Percentiles rank a stretch among this genome's conserved stretches.
Conservation (phyloP, 2,113 vertebrate genomes). For the Larimichthys polyactis region DNA sequence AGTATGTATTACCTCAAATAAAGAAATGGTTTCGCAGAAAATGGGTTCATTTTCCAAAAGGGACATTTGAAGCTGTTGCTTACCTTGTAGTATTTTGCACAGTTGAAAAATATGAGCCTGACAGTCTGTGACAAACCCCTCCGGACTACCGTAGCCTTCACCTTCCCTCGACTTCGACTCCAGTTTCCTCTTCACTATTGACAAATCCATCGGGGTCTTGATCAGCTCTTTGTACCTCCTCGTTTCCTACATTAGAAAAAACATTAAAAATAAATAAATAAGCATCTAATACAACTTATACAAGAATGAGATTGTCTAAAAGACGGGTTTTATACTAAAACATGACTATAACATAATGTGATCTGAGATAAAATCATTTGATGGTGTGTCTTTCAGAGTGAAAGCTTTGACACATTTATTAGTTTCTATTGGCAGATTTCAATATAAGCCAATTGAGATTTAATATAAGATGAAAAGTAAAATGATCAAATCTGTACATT, state of each 20-base stretch:
- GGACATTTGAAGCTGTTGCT: neutral
- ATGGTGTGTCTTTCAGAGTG: neutral
- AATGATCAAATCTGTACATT: neutral
- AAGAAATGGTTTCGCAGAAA: neutral
- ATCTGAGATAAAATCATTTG: no score
- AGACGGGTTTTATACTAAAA: neutral
- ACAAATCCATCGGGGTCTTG: slow-evolving; percentile 96
- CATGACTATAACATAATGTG: neutral
- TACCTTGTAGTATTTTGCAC: slow-evolving; percentile 96
- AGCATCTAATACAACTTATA: neutral
- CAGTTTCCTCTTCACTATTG: slow-evolving; percentile 89
- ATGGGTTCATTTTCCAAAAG: neutral
- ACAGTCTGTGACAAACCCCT: slow-evolving; percentile 92
- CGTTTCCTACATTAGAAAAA: slow-evolving; percentile 76
- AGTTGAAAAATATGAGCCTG: slow-evolving; percentile 97
- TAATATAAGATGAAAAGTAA: neutral
- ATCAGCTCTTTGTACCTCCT: slow-evolving; percentile 96
- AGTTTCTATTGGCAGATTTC: neutral
- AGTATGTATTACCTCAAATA: neutral
- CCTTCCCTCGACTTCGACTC: slow-evolving; percentile 84
- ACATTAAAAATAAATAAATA: neutral
- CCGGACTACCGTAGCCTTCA: slow-evolving; percentile 85
- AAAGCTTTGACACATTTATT: neutral
- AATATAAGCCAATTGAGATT: neutral
- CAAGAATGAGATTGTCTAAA: neutral